These are phyloP conservation scores for Nixonia krombeini DNA, from an alignment of 1,140 invertebrate species.

Conservation along the genomic window DNA sequence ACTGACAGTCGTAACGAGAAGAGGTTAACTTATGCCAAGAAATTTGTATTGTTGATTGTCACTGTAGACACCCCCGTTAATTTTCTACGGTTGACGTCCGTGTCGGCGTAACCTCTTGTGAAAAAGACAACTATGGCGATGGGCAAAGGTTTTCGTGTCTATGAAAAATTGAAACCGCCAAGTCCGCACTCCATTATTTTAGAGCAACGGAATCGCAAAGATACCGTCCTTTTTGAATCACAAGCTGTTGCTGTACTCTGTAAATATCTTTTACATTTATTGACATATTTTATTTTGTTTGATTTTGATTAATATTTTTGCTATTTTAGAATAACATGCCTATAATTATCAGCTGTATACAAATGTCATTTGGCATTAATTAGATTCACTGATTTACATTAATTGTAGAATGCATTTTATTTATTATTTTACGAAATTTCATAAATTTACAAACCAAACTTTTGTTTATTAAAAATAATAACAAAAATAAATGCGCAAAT, in stretches of 20 bases:
- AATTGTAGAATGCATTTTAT: too few species aligned
- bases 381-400: too few species aligned
- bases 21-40: slow-evolving; percentile 14
- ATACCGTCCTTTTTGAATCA: slow-evolving; percentile 91
- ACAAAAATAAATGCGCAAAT: too few species aligned
- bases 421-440: too few species aligned
- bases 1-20: neutral
- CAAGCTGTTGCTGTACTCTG: slow-evolving; percentile 88
- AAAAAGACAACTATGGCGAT: slow-evolving; percentile 81
- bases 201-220: slow-evolving; percentile 88
- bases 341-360: too few species aligned
- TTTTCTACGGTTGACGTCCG: slow-evolving; percentile 14
- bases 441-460: too few species aligned
- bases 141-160: slow-evolving; percentile 91
- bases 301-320: neutral
- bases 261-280: slow-evolving; percentile 69
- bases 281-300: neutral
- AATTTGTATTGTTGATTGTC: slow-evolving; percentile 16
- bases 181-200: slow-evolving; percentile 92
- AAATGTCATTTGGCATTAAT: too few species aligned
- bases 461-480: neutral
- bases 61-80: slow-evolving; percentile 9
- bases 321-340: neutral
- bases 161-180: slow-evolving; percentile 87
- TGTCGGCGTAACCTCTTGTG: slow-evolving; percentile 24